Conservation (phyloP, 2,113 vertebrate genomes). For the Amblyornis subalaris region DNA sequence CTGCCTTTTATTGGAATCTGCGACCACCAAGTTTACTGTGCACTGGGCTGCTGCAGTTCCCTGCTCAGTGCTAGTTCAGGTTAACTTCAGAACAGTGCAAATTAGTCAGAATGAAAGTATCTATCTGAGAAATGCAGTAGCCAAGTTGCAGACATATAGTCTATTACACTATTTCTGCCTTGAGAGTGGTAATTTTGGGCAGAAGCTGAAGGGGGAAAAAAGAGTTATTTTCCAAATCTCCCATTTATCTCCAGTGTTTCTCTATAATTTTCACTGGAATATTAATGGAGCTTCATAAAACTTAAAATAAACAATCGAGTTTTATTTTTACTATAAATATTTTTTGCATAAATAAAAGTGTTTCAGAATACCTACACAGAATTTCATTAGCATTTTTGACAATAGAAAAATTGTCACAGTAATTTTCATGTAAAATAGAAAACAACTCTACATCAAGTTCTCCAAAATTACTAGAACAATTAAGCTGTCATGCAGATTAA, state of each 20-base stretch:
- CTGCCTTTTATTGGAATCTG: neutral
- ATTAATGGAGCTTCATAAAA: neutral
- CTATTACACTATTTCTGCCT: neutral
- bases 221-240: neutral
- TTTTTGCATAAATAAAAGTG: neutral
- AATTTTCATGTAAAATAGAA: neutral
- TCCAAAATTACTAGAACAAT: neutral
- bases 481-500: neutral
- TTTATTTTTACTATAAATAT: neutral
- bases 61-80: neutral
- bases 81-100: neutral
- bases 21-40: fast-evolving
- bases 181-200: fast-evolving
- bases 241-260: neutral
- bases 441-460: neutral
- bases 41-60: neutral
- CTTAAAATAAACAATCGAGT: fast-evolving
- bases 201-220: neutral
- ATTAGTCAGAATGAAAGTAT: neutral
- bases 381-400: neutral
- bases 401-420: neutral
- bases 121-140: neutral
- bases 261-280: neutral
- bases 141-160: neutral
- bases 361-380: neutral